Conservation (phyloP, 2,888 invertebrate genomes). For the Lamproptera curius region DNA sequence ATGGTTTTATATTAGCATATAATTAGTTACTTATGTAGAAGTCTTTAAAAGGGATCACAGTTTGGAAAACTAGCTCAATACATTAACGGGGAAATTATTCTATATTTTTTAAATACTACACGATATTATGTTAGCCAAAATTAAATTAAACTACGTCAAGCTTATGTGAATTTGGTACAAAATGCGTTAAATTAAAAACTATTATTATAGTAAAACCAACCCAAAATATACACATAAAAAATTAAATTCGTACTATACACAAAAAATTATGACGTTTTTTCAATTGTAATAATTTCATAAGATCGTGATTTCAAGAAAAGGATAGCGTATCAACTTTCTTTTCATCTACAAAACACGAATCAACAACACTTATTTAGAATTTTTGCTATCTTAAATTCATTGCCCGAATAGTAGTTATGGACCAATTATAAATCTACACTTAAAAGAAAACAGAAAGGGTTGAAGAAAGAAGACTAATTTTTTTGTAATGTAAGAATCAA, state of each 20-base stretch:
- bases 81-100: slow-evolving; percentile 46
- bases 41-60: slow-evolving; percentile 78
- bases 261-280: no score
- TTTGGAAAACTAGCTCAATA: slow-evolving; percentile 72
- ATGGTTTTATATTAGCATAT: slow-evolving; percentile 40
- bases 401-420: neutral
- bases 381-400: neutral
- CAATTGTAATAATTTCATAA: neutral
- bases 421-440: no score
- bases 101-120: slow-evolving; percentile 19
- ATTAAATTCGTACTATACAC: no score
- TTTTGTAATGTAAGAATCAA: no score
- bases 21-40: slow-evolving; percentile 68
- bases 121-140: neutral
- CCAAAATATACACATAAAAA: slow-evolving; percentile 6
- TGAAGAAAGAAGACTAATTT: no score
- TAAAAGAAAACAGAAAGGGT: slow-evolving; percentile 17
- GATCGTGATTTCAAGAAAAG: neutral
- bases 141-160: no score
- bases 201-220: neutral
- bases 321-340: neutral
- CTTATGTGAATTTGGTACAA: neutral
- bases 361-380: slow-evolving; percentile 8
- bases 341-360: neutral
- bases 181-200: no score